These are phyloP conservation scores for Thereva unica DNA, from an alignment of 2,888 invertebrate genomes.

Conservation along the genomic window DNA sequence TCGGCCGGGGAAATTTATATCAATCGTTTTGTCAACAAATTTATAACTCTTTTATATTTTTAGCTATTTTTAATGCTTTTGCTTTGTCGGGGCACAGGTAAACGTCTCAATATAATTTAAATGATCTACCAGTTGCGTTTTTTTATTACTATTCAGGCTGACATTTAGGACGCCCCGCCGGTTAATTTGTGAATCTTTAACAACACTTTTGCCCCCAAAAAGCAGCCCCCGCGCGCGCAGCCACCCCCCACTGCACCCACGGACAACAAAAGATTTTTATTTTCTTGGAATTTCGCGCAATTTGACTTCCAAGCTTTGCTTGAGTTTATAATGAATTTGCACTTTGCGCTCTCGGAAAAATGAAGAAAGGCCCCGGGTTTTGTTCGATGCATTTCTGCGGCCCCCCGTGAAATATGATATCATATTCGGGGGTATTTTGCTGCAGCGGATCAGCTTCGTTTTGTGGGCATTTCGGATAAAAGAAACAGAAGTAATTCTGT, in stretches of 20 bases:
- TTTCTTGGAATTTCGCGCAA: too few species aligned
- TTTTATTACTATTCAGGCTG: constrained; percentile 10
- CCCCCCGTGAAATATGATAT: too few species aligned
- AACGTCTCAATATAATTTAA: background rate
- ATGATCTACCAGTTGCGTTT: background rate
- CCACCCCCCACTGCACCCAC: background rate
- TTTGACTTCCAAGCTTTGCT: too few species aligned
- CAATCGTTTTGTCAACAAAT: constrained; percentile 36
- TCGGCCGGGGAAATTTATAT: constrained; percentile 20
- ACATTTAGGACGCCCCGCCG: constrained; percentile 17
- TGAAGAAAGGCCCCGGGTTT: too few species aligned
- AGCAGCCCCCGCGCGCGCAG: constrained; percentile 22
- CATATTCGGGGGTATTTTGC: too few species aligned
- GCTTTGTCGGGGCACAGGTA: constrained; percentile 19
- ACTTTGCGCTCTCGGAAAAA: too few species aligned
- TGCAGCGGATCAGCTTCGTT: too few species aligned
- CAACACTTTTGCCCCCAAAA: constrained; percentile 19
- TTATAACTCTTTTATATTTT: constrained; percentile 34
- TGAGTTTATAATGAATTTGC: too few species aligned
- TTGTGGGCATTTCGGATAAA: too few species aligned
- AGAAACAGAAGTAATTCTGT: too few species aligned
- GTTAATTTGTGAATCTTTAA: constrained; percentile 32
- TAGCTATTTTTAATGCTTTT: constrained; percentile 26
- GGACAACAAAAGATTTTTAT: too few species aligned
- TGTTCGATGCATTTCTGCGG: too few species aligned